phyloP scores from a whole-genome alignment of 2,888 invertebrate genomes.

The Drosophila aldrichi region DNA sequence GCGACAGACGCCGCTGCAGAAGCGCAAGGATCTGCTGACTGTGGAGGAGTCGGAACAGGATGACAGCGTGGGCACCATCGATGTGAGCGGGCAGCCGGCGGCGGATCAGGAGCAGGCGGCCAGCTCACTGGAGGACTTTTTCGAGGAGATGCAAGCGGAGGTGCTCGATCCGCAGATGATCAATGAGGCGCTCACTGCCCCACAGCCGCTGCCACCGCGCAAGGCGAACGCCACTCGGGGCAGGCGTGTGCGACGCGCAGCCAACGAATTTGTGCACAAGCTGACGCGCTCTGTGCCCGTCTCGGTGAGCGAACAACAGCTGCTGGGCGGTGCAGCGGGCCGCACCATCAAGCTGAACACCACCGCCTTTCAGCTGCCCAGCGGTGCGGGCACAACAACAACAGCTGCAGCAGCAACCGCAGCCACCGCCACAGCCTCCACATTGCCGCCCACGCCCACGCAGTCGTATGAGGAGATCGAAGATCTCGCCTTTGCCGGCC shows the following conservation, averaged over 20 bases:
- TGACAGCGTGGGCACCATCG: conserved; percentile 62
- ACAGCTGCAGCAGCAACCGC: conserved; percentile 17
- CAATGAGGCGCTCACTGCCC: conserved; percentile 70
- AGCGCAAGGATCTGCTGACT: conserved; percentile 63
- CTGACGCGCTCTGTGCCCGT: conserved; percentile 79
- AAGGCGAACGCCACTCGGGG: not conserved
- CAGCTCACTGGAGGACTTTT: conserved; percentile 75
- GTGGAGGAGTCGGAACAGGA: conserved; percentile 52
- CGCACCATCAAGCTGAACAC: conserved; percentile 81
- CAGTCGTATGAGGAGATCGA: conserved; percentile 79
- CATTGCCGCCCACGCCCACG: conserved; percentile 12
- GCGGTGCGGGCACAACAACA: conserved; percentile 23
- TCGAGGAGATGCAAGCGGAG: conserved; percentile 72
- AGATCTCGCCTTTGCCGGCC: conserved; percentile 82
- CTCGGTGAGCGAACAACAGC: conserved; percentile 67
- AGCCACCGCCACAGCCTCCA: not conserved
- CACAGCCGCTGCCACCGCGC: not conserved
- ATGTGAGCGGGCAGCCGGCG: conserved; percentile 29
- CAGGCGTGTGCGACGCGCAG: conserved; percentile 61
- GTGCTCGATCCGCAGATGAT: conserved; percentile 81
- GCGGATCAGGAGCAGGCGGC: conserved; percentile 20
- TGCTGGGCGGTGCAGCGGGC: conserved; percentile 59
- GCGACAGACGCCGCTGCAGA: conserved; percentile 37
- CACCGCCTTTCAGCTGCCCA: conserved; percentile 75
- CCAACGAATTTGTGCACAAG: conserved; percentile 81